Evolutionary conservation across 2,888 invertebrate species (phyloP).

Genomic region (Brachyopa scutellaris): DNA sequence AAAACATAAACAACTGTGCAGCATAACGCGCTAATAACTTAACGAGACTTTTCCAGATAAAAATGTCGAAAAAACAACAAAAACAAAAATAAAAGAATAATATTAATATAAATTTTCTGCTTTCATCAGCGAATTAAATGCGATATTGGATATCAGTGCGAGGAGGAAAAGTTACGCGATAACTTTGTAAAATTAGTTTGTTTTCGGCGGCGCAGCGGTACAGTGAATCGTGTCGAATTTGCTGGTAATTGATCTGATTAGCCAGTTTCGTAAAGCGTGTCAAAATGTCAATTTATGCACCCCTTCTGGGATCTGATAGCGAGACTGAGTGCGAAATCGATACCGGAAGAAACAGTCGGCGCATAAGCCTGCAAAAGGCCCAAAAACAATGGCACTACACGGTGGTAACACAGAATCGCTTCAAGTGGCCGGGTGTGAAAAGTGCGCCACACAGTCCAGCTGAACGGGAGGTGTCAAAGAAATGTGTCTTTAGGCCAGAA

Average conservation of each 20-base stretch:
- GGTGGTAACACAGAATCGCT: constrained; percentile 19
- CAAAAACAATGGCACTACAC: constrained; percentile 55
- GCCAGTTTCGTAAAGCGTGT: constrained; percentile 4
- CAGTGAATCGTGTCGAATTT: constrained; percentile 31
- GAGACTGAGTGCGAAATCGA: constrained; percentile 9
- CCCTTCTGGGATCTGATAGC: constrained; percentile 58
- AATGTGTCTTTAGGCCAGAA: constrained; percentile 10
- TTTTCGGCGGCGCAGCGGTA: constrained; percentile 19
- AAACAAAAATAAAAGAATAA: constrained; percentile 3
- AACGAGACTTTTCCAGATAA: constrained; percentile 43
- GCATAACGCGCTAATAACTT: constrained; percentile 21
- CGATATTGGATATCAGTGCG: constrained; percentile 37
- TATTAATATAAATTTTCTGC: constrained; percentile 20
- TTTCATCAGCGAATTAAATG: constrained; percentile 9
- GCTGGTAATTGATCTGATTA: constrained; percentile 35
- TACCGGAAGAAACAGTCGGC: constrained; percentile 27
- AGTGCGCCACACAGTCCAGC: constrained; percentile 10
- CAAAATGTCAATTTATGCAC: constrained; percentile 60
- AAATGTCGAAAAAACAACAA: background rate
- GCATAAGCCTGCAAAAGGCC: constrained; percentile 33
- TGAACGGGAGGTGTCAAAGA: background rate
- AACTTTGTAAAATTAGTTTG: constrained; percentile 31
- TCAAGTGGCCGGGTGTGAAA: constrained; percentile 36
- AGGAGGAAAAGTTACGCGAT: constrained; percentile 40
- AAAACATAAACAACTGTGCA: constrained; percentile 32